These are phyloP conservation scores for Epicauta chinensis DNA, from an alignment of 1,140 invertebrate species.

Conservation along the genomic window DNA sequence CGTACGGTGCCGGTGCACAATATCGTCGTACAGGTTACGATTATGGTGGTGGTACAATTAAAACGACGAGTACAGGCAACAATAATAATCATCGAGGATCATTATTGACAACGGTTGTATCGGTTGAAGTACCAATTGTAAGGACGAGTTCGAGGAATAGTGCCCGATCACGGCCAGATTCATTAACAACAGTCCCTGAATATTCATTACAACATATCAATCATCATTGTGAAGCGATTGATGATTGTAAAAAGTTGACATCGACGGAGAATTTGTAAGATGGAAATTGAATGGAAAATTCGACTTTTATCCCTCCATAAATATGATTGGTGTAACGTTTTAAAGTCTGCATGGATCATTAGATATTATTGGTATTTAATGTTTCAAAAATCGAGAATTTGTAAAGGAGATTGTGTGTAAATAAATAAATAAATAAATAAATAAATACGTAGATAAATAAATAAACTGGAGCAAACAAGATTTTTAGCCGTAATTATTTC, in stretches of 20 bases:
- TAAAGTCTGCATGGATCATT: too few species aligned
- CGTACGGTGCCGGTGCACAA: conserved; percentile 24
- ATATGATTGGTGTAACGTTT: too few species aligned
- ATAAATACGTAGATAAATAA: too few species aligned
- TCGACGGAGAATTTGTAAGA: conserved; percentile 22
- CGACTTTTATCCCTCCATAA: too few species aligned
- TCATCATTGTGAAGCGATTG: conserved; percentile 5
- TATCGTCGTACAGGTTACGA: conserved; percentile 19
- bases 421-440: too few species aligned
- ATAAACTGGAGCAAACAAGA: too few species aligned
- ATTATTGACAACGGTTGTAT: conserved; percentile 29
- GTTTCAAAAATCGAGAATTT: too few species aligned
- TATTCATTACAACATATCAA: conserved; percentile 7
- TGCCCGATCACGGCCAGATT: conserved; percentile 16
- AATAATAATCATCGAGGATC: conserved; percentile 26
- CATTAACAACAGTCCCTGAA: conserved; percentile 16
- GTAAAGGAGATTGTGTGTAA: too few species aligned
- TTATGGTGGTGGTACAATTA: neutral
- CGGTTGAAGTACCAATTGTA: conserved; percentile 27
- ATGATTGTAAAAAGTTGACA: conserved; percentile 13
- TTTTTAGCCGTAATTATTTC: too few species aligned
- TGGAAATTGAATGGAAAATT: too few species aligned
- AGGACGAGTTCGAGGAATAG: conserved; percentile 24
- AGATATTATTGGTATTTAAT: too few species aligned
- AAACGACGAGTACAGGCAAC: conserved; percentile 12